Base-by-base conservation (phyloP, 2,888 invertebrate genomes). In the Spodoptera picta region DNA sequence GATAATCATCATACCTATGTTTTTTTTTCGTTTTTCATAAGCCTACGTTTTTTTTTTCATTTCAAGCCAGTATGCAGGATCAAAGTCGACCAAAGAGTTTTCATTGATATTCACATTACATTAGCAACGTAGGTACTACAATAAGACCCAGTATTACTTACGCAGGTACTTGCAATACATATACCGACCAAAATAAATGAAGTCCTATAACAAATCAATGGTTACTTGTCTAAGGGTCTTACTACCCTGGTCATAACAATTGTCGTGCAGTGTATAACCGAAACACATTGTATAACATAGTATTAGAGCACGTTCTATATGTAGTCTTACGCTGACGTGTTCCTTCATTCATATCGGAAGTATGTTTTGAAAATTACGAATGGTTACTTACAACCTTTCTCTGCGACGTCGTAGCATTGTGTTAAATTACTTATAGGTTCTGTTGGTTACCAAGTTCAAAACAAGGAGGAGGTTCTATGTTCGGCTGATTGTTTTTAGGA, bases 191-290 rank as follows among this genome's bases (percentile, higher is more conserved):
- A 23, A 48, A 31, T 52, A 0, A n/a, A 6, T 10, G n/a, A 43
- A 54, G 9, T 19, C n/a, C n/a, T 41, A 45, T 14, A 7, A 54
- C 27, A 50, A 42, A 46, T 24, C 10, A 19, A 14, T 19, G 19
- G 9, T 27, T 19, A 46, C 23, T 46, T 9, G 49, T 54, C 50
- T 42, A 23, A 36, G 23, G 50, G 24, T 50, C 46, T 23, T 4
- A n/a, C 23, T 42, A 48, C 44, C 5, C 44, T 52, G 47, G 67
- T 56, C 65, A 63, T 64, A 55, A 70, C 65, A 67, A 41, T 4
- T 41, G 14, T 23, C 54, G 55, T 64, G 31, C 42, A 53, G 51
- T 36, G 71, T 51, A 36, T 63, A 51, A 64, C n/a, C 44, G 50
- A 45, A 55, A 63, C 67, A 46, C 41, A 46, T 64, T 51, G 55